Conservation (phyloP, 2,113 vertebrate species). For the Pomatostomus ruficeps region DNA sequence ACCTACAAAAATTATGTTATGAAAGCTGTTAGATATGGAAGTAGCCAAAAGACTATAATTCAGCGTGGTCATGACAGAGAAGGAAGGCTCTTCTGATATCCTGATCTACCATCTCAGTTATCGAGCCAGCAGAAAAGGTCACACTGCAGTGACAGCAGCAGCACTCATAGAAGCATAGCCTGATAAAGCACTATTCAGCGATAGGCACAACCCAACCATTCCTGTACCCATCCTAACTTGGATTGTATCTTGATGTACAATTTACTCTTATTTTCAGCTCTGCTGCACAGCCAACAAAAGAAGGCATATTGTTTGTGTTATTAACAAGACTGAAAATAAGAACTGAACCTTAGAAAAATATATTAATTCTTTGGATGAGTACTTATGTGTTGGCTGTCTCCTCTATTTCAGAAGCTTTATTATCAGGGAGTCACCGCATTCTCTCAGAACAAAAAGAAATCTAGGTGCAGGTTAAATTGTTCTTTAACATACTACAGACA, state of each 20-base stretch:
- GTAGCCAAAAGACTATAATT: background rate
- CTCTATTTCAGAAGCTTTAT: background rate
- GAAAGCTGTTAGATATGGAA: background rate
- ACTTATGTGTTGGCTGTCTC: background rate
- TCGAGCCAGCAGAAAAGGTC: background rate
- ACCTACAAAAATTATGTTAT: background rate
- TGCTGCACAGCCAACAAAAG: background rate
- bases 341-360: background rate
- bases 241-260: background rate
- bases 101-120: background rate
- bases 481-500: background rate
- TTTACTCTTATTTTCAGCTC: conserved; percentile 9
- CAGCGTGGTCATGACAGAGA: background rate
- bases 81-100: background rate
- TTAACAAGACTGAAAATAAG: conserved; percentile 9
- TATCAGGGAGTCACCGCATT: background rate
- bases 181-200: background rate
- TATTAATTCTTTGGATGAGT: background rate
- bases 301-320: background rate
- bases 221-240: background rate
- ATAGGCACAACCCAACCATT: background rate
- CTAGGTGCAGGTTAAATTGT: background rate
- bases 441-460: background rate
- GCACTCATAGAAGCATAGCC: background rate
- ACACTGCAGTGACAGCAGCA: background rate